phyloP scores from a whole-genome alignment of 2,888 invertebrate species.

The Ennomos erosarius region DNA sequence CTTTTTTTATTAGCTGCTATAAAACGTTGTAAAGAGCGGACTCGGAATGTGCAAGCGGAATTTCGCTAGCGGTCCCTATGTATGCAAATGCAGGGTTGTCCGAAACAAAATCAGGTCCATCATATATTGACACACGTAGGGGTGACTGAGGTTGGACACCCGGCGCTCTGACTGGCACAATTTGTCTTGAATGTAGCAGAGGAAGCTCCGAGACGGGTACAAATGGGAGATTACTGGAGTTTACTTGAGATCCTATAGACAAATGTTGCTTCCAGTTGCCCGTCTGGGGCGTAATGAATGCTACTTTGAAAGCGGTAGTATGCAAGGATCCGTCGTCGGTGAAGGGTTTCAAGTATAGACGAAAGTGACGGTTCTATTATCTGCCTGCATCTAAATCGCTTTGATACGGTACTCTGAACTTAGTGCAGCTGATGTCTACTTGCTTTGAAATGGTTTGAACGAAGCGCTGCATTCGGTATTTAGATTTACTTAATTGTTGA shows the following conservation, averaged over 20 bases:
- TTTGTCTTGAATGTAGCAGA: conserved; percentile 59
- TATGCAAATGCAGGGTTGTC: conserved; percentile 19
- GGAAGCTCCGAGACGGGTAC: conserved; percentile 65
- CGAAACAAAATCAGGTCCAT: conserved; percentile 16
- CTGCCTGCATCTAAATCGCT: conserved; percentile 8
- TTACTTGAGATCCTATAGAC: conserved; percentile 52
- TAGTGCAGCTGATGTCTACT: neutral
- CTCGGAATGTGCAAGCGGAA: conserved; percentile 2
- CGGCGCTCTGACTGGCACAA: conserved; percentile 49
- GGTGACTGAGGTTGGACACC: conserved; percentile 51
- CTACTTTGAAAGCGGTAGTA: conserved; percentile 63
- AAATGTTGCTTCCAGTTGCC: conserved; percentile 59
- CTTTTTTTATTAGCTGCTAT: conserved; percentile 63
- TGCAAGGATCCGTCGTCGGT: conserved; percentile 50
- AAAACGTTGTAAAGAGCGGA: conserved; percentile 48
- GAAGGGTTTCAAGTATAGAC: conserved; percentile 37
- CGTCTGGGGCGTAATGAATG: conserved; percentile 56
- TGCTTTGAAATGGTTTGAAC: conserved; percentile 3
- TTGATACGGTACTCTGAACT: conserved; percentile 3
- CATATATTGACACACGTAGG: conserved; percentile 39
- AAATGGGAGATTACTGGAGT: conserved; percentile 73
- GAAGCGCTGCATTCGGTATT: neutral
- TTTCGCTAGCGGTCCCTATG: neutral
- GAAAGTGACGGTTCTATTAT: conserved; percentile 32
- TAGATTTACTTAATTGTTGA: neutral